These are phyloP conservation scores for Callionymus lyra DNA, from an alignment of 2,113 vertebrate genomes.

Conservation along the genomic window DNA sequence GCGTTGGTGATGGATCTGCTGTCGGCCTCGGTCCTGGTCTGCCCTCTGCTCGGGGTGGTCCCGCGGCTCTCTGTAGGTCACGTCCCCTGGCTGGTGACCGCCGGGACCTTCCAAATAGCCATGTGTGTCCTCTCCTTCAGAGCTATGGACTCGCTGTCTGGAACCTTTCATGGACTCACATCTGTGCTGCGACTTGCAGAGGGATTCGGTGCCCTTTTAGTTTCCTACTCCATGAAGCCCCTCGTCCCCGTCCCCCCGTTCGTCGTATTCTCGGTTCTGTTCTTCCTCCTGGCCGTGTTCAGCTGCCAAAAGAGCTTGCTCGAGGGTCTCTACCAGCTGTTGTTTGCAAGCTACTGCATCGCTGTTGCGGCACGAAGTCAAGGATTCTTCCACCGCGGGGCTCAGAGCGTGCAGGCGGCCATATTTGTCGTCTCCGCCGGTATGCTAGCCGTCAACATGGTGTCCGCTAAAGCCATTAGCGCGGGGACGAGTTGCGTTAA, in stretches of 20 bases:
- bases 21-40: constrained; percentile 70
- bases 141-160: constrained; percentile 60
- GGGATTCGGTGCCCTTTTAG: constrained; percentile 69
- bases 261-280: constrained; percentile 72
- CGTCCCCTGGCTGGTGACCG: constrained; percentile 81
- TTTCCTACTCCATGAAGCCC: constrained; percentile 42
- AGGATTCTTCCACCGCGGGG: constrained; percentile 70
- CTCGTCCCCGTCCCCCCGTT: constrained; percentile 62
- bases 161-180: constrained; percentile 73
- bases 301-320: constrained; percentile 60
- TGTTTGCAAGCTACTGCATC: constrained; percentile 71
- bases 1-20: constrained; percentile 75
- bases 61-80: constrained; percentile 62
- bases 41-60: constrained; percentile 71
- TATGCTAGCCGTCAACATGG: constrained; percentile 62
- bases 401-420: constrained; percentile 71
- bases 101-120: constrained; percentile 70
- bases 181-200: constrained; percentile 70
- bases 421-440: constrained; percentile 69
- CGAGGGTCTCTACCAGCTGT: constrained; percentile 70
- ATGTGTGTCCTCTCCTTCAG: constrained; percentile 72
- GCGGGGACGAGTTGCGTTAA: constrained; percentile 56
- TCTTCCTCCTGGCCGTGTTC: constrained; percentile 70
- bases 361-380: constrained; percentile 65
- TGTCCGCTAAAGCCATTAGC: constrained; percentile 44